phyloP scores from a whole-genome alignment of 1,140 invertebrate species.

The Penaeus chinensis region DNA sequence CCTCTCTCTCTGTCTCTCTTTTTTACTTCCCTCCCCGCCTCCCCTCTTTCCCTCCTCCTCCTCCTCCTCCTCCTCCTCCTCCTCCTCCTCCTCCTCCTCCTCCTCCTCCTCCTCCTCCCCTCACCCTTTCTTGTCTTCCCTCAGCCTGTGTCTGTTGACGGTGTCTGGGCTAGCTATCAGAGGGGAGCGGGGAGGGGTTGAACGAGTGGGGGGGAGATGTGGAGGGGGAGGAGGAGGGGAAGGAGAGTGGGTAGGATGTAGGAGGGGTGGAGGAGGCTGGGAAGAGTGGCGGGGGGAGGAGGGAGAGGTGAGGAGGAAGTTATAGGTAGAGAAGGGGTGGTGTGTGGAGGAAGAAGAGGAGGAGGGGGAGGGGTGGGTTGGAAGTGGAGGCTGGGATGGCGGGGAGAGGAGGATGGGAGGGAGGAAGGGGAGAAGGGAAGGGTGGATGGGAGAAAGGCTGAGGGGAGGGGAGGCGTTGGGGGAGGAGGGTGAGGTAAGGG shows the following conservation, averaged over 20 bases:
- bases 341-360: too few relatives aligned
- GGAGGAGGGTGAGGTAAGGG: not conserved
- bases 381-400: not conserved
- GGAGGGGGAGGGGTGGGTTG: not conserved
- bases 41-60: not conserved
- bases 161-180: not conserved
- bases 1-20: not conserved
- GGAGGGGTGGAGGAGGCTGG: not conserved
- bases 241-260: too few relatives aligned
- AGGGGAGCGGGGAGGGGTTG: not conserved
- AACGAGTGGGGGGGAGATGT: too few relatives aligned
- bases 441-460: not conserved
- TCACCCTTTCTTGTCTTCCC: conserved; percentile 11
- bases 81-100: too few relatives aligned
- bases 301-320: too few relatives aligned
- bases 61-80: not conserved
- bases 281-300: not conserved
- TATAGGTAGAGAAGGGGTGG: not conserved
- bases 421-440: not conserved
- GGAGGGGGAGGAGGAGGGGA: not conserved
- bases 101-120: not conserved
- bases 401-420: not conserved
- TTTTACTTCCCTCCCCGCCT: not conserved
- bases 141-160: not conserved
- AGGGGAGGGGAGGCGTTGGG: not conserved